Conservation (phyloP, 1,140 invertebrate genomes). For the Aradophagus sp. region DNA sequence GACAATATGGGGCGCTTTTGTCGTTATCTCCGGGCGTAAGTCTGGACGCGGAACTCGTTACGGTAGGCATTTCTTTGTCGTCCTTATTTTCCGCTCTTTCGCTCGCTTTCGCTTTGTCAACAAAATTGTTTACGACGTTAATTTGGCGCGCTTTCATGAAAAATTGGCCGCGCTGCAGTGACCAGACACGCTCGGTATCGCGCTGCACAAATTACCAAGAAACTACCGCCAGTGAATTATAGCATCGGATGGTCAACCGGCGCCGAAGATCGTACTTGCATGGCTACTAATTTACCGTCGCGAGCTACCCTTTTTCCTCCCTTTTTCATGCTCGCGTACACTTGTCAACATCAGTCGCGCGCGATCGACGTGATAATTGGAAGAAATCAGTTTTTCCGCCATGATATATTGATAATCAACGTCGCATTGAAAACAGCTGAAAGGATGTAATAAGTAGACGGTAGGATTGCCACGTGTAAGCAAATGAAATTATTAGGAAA, state of each 20-base stretch:
- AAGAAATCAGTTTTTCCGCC: no score
- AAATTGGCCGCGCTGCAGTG: slow-evolving; percentile 41
- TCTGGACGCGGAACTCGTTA: slow-evolving; percentile 43
- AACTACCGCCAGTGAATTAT: slow-evolving; percentile 55
- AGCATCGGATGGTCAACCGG: slow-evolving; percentile 56
- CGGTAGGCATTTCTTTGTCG: slow-evolving; percentile 47
- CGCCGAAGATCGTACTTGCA: slow-evolving; percentile 46
- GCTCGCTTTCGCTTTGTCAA: slow-evolving; percentile 52
- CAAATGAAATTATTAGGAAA: no score
- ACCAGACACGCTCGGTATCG: slow-evolving; percentile 35
- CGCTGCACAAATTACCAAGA: slow-evolving; percentile 59
- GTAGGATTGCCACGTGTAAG: no score
- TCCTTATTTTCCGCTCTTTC: slow-evolving; percentile 30
- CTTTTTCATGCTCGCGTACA: no score
- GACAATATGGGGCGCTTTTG: slow-evolving; percentile 41
- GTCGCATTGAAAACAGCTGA: no score
- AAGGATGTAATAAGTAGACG: no score
- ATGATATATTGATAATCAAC: no score
- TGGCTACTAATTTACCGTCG: slow-evolving; percentile 54
- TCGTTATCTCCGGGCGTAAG: slow-evolving; percentile 33
- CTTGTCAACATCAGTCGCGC: no score
- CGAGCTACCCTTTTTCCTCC: no score
- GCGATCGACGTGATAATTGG: no score
- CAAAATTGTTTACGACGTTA: slow-evolving; percentile 61
- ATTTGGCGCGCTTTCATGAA: slow-evolving; percentile 59